Evolutionary conservation across 2,888 invertebrate species (phyloP).

Genomic region (Opisthograptis luteolata): DNA sequence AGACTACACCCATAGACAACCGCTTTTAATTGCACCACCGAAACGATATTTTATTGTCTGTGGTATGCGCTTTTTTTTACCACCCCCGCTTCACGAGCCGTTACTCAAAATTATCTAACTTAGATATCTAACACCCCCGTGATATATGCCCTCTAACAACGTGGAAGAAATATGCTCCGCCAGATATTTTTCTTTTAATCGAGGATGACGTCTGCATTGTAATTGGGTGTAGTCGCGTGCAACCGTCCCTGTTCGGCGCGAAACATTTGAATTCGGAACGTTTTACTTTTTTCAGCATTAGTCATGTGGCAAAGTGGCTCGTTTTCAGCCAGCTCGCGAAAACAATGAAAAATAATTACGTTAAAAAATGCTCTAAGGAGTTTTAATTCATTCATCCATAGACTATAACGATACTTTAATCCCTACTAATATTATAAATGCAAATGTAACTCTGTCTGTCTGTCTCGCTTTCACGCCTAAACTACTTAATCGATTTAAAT

Average conservation of each 20-base stretch:
- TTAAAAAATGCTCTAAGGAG: background rate
- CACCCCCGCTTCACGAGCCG: conserved; percentile 58
- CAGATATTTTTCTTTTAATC: conserved; percentile 63
- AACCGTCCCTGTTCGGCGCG: conserved; percentile 43
- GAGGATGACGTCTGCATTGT: conserved; percentile 60
- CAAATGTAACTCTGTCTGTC: too few species aligned
- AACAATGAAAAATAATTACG: background rate
- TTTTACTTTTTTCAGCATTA: conserved; percentile 25
- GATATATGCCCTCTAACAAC: conserved; percentile 69
- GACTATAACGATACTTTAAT: too few species aligned
- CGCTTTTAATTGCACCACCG: conserved; percentile 76
- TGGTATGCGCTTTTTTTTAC: conserved; percentile 67
- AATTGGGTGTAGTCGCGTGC: conserved; percentile 51
- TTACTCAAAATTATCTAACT: conserved; percentile 82
- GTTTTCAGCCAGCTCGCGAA: conserved; percentile 2
- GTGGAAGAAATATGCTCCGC: conserved; percentile 58
- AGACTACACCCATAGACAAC: conserved; percentile 41
- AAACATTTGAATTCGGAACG: conserved; percentile 37
- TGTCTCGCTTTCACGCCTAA: too few species aligned
- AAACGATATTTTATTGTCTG: conserved; percentile 76
- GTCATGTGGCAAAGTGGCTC: conserved; percentile 17
- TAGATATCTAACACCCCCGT: conserved; percentile 71
- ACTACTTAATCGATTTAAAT: too few species aligned
- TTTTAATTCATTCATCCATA: too few species aligned
- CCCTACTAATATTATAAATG: too few species aligned